A percentile compares a stretch with the other conserved stretches of the same genome.
Conservation (phyloP, 2,888 invertebrate species). For the Subacronicta megacephala region DNA sequence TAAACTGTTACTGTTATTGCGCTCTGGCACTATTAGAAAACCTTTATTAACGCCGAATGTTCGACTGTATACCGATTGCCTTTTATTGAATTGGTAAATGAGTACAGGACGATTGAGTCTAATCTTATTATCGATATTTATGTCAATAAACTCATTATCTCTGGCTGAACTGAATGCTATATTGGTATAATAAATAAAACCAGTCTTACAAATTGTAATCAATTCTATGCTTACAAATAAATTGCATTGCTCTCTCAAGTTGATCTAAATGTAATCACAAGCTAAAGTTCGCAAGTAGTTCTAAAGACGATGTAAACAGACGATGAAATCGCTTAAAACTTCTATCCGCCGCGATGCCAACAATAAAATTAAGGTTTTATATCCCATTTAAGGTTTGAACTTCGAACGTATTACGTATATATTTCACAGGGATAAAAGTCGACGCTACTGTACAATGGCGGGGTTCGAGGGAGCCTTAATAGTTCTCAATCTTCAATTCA, state of each 20-base stretch:
- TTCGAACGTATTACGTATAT: conserved; percentile 54
- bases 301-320: conserved; percentile 44
- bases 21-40: conserved; percentile 51
- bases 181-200: neutral
- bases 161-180: neutral
- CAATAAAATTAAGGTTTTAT: conserved; percentile 55
- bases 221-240: conserved; percentile 4
- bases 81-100: conserved; percentile 38
- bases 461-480: conserved; percentile 66
- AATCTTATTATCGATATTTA: conserved; percentile 4
- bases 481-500: conserved; percentile 73
- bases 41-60: conserved; percentile 42
- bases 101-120: conserved; percentile 13
- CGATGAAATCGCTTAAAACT: conserved; percentile 44
- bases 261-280: conserved; percentile 32
- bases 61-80: conserved; percentile 30
- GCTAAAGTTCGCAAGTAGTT: conserved; percentile 44
- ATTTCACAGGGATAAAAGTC: conserved; percentile 59
- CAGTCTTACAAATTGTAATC: neutral
- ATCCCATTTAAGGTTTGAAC: conserved; percentile 54
- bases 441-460: conserved; percentile 62
- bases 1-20: conserved; percentile 65
- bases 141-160: conserved; percentile 13
- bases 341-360: conserved; percentile 37
- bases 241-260: conserved; percentile 22